Base-by-base conservation (phyloP, 2,888 invertebrate species). In the Dascillus cervinus region DNA sequence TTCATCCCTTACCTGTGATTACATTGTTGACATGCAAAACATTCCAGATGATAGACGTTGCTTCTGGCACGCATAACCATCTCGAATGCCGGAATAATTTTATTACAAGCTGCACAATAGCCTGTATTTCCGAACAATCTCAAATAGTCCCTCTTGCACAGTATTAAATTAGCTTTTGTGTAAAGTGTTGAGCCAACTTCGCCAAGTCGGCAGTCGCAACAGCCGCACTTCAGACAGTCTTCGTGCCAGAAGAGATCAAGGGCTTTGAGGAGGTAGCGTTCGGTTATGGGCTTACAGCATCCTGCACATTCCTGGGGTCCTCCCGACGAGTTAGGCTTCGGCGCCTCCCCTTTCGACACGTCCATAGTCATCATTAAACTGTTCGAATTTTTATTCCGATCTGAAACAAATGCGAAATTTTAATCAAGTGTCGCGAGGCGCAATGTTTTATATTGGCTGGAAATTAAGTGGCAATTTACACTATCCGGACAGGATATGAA, bases 61-160 rank as follows among this genome's bases (percentile, higher is more conserved):
- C 84, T 88, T 53, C 90, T 80, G 24, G 95, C 95, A 49, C 95
- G 75, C 96, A 97, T 97, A 50, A 96, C 96, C 94, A 96, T 94
- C 69, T 97, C 96, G 65, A 95, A 96, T 29, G 96, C 95, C 2
- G 96, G 96, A 62, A 97, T 97, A 60, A 90, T 88, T 70, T 96
- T 96, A 63, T 86, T 86, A 71, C 97, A 97, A 11, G 95, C 95
- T 14, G 95, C 88, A 68, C 96, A 97, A 67, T 89, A 89, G 13
- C 95, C 95, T 9, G 92, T 94, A 59, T 87, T 89, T 32, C 95
- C 95, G 62, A 96, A 96, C 61, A 96, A 73, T 71, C 94, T 86
- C 63, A 96, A 77, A 70, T 96, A 96, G 66, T 96, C 95, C 60
- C 94, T 74, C 67, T 91, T 87, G 76, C 95, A 96, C 36, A 96